Percentiles rank a stretch among this genome's conserved stretches.
phyloP scores from a whole-genome alignment of 2,888 invertebrate species.

The Drosophila yooni region DNA sequence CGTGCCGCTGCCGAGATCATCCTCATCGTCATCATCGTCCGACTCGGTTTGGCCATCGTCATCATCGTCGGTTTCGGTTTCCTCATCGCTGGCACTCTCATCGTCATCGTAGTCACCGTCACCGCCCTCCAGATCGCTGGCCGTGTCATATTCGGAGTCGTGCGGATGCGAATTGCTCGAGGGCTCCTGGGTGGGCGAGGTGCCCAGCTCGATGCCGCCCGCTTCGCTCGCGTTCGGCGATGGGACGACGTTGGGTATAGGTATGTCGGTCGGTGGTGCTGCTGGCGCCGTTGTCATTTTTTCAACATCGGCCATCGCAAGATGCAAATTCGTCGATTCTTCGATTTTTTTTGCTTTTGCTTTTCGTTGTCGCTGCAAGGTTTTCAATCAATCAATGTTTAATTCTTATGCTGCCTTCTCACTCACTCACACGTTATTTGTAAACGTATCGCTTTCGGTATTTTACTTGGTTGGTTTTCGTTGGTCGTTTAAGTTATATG shows the following conservation, averaged over 20 bases:
- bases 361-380: conserved; percentile 37
- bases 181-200: conserved; percentile 83
- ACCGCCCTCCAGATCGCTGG: conserved; percentile 84
- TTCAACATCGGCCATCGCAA: conserved; percentile 84
- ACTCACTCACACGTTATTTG: conserved; percentile 27
- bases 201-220: conserved; percentile 74
- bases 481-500: conserved; percentile 16
- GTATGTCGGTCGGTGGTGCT: conserved; percentile 71
- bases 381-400: conserved; percentile 41
- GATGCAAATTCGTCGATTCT: conserved; percentile 56
- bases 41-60: conserved; percentile 69
- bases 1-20: conserved; percentile 85
- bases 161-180: conserved; percentile 84
- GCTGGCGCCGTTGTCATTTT: conserved; percentile 63
- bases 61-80: conserved; percentile 74
- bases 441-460: conserved; percentile 8
- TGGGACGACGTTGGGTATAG: conserved; percentile 68
- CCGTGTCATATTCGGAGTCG: conserved; percentile 85
- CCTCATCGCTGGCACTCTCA: conserved; percentile 73
- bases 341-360: conserved; percentile 26
- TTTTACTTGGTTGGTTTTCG: conserved; percentile 9
- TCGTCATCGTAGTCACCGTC: conserved; percentile 82
- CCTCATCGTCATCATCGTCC: conserved; percentile 61
- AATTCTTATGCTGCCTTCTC: conserved; percentile 31
- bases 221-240: conserved; percentile 57